Base-by-base conservation (phyloP, 2,113 vertebrate species). In the Suricata suricatta region DNA sequence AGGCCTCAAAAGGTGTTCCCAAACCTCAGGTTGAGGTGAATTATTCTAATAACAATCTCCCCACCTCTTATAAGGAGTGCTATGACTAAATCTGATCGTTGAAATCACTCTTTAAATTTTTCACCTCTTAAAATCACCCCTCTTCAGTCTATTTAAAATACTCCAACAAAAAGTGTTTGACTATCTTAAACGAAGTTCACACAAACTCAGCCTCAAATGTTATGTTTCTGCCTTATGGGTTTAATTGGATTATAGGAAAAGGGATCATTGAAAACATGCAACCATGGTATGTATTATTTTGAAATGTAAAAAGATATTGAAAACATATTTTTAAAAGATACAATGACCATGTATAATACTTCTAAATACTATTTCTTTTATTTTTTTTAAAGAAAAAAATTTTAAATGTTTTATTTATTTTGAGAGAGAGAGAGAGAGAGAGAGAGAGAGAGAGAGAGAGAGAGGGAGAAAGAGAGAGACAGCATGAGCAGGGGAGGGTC, bases 171-270 rank as follows among this genome's bases (percentile, higher is more conserved):
- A 69, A 35, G 16, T 64, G n/a, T 69, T 77, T 93, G 64, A 35
- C 23, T 47, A 6, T 68, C 50, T 17, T 66, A 63, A 38, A 54
- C 27, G 9, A 88, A 88, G 10, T 77, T 68, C 19, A 47, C 50
- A 23, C 10, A 93, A 83, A 69, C 17, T 85, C 23, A 85, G 14
- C 8, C 12, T 77, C 8, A 38, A 69, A 63, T 76, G 25, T 57
- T 88, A 66, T 66, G 44, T 60, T 88, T 96, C n/a, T 95, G 1
- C 6, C 19, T 41, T 68, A 19, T 41, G 29, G 31, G 1, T 35
- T 86, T 89, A 74, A 88, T 93, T 95, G 38, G 8, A 93, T 71
- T 64, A 57, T 57, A 79, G 54, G 31, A 92, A 68, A 88, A 60
- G 16, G 0, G 11, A 72, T 38, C 12, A 68, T 12, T 68, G 35